Evolutionary conservation across 2,113 vertebrate genomes (phyloP).

Genomic region (Delphinapterus leucas): DNA sequence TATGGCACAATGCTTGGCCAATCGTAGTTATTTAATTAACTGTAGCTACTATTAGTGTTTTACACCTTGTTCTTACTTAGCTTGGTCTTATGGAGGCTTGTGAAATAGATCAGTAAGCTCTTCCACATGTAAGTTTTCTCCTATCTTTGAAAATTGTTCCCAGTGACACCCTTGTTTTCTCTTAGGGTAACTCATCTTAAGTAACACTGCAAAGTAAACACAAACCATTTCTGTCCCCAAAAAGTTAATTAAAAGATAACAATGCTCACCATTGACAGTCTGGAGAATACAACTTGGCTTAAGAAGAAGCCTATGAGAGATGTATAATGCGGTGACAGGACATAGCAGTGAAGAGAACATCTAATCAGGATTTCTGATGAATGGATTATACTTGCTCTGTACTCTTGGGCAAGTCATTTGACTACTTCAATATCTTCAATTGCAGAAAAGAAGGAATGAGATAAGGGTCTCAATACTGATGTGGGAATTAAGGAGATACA

Average conservation of each 20-base stretch:
- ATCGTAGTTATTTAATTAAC: background rate
- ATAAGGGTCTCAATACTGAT: background rate
- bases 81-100: background rate
- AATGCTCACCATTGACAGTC: background rate
- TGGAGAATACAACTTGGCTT: background rate
- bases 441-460: background rate
- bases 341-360: background rate
- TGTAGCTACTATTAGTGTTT: background rate
- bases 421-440: background rate
- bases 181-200: background rate
- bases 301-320: background rate
- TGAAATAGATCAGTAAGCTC: background rate
- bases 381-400: background rate
- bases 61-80: background rate
- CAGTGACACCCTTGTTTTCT: background rate
- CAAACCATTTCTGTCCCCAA: background rate
- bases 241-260: background rate
- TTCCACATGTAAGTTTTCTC: background rate
- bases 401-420: background rate
- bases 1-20: background rate
- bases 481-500: background rate
- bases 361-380: background rate
- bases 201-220: background rate
- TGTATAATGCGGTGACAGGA: background rate
- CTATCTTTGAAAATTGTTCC: background rate